Conservation (phyloP, 1,140 invertebrate species). For the Palaemon carinicauda region DNA sequence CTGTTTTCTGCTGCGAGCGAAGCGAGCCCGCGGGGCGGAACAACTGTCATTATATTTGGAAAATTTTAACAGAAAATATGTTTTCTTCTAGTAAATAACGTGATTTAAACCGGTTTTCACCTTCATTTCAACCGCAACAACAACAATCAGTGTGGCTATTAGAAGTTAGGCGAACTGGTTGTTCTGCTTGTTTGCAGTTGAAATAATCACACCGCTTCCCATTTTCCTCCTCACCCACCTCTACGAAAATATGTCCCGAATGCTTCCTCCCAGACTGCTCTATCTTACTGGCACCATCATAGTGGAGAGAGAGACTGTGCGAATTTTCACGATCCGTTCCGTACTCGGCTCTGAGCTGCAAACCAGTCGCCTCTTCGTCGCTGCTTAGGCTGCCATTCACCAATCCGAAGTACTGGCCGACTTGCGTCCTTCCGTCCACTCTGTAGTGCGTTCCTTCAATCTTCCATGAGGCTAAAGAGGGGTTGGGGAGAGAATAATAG, state of each 20-base stretch:
- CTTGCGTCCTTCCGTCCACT: not conserved
- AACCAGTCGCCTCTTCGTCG: not conserved
- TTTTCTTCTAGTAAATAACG: no score
- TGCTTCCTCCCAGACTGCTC: not conserved
- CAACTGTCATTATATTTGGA: no score
- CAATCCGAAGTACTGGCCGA: not conserved
- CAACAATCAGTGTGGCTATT: no score
- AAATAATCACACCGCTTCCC: no score
- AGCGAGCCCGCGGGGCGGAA: no score
- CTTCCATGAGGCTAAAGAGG: not conserved
- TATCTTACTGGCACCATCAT: not conserved
- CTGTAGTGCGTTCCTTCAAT: slow-evolving; percentile 4
- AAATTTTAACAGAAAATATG: no score
- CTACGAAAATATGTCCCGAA: not conserved
- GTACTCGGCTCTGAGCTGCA: not conserved
- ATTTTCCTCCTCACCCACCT: not conserved
- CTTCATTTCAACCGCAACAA: no score
- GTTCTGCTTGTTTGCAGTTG: no score
- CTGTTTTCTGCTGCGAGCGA: no score
- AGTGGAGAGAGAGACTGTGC: not conserved
- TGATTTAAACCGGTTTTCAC: no score
- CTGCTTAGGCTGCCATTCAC: not conserved
- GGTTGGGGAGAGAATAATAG: not conserved
- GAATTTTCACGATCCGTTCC: not conserved
- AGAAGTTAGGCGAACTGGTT: no score